Evolutionary conservation across 2,888 invertebrate genomes (phyloP).

Genomic region (Epistrophe grossulariae): DNA sequence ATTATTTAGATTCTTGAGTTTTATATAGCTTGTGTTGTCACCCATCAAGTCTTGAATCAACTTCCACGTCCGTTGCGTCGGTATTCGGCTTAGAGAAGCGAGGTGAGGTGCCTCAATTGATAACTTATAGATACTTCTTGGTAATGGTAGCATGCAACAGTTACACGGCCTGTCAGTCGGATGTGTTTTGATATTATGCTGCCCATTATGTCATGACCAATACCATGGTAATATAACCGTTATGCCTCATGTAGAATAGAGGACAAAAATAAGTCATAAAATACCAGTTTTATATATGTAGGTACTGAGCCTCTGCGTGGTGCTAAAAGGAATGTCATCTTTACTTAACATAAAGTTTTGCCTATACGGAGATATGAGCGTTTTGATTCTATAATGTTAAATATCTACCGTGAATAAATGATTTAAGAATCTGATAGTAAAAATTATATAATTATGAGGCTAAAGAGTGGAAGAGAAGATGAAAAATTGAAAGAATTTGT

Average conservation of each 20-base stretch:
- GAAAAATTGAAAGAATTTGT: background rate
- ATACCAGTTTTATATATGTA: conserved; percentile 35
- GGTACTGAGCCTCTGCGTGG: background rate
- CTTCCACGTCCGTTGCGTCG: conserved; percentile 7
- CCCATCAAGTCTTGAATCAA: conserved; percentile 18
- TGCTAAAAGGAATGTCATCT: conserved; percentile 2
- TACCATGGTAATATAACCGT: conserved; percentile 58
- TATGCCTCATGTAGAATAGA: conserved; percentile 45
- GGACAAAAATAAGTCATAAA: conserved; percentile 44
- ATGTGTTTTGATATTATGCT: conserved; percentile 66
- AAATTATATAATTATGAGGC: background rate
- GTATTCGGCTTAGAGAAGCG: background rate
- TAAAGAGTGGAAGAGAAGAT: background rate
- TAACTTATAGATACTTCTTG: conserved; percentile 13
- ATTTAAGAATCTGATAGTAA: background rate
- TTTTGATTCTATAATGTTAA: background rate
- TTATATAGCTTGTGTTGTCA: conserved; percentile 16
- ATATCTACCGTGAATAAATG: background rate
- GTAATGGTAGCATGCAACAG: conserved; percentile 68
- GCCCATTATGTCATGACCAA: conserved; percentile 66
- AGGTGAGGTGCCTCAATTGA: background rate
- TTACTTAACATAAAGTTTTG: background rate
- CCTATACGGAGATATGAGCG: background rate
- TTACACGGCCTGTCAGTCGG: conserved; percentile 60
- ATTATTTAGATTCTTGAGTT: conserved; percentile 1